Evolutionary conservation across 1,140 invertebrate genomes (phyloP), one percentile per base, ranked within the genome.

Genomic region (Vanessa atalanta): DNA sequence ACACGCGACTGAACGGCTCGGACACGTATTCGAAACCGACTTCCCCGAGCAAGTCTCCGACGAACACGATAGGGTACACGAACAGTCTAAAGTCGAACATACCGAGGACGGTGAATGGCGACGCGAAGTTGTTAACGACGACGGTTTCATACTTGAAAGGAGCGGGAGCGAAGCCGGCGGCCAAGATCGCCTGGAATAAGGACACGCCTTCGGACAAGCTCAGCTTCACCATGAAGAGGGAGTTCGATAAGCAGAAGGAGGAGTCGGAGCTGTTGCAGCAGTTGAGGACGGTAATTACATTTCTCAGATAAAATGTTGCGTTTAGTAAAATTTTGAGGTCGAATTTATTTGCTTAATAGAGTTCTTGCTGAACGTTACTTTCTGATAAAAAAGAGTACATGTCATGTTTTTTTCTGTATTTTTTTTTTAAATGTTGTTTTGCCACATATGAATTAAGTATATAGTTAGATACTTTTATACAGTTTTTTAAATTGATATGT

Each of bases 211-310:
- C 93, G 5, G 96, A 97, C 75, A 97, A 97, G 86, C 95, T 97
- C 78, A 97, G 96, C 78, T 98, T 98, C 89, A 98, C 98, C 8
- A 98, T 98, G 96, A 95, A 97, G 81, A 94, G 97, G 74, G 97
- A 98, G 85, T 97, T 98, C 73, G 97, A 98, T 84, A 96, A 97
- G 82, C 97, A 97, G 75, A 96, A 96, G 83, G 97, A 98, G 90
- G 98, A 99, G 88, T 96, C 95, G 16, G 97, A 98, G 87, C 93
- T 98, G 75, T 95, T 98, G 72, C 95, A 97, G 64, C 96, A 97
- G 88, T 90, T 99, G 67, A 94, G 97, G 93, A 95, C 94, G 93
- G 97, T 98, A 92, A 95, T 47, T 65, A 47, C 13, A 20, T 7
- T 50, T 2, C 0, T 23, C 9, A 31, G 23, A 14, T 11, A 9